Conservation (phyloP, 2,797 vertebrate species). For the Tauraco hartlaubi region DNA sequence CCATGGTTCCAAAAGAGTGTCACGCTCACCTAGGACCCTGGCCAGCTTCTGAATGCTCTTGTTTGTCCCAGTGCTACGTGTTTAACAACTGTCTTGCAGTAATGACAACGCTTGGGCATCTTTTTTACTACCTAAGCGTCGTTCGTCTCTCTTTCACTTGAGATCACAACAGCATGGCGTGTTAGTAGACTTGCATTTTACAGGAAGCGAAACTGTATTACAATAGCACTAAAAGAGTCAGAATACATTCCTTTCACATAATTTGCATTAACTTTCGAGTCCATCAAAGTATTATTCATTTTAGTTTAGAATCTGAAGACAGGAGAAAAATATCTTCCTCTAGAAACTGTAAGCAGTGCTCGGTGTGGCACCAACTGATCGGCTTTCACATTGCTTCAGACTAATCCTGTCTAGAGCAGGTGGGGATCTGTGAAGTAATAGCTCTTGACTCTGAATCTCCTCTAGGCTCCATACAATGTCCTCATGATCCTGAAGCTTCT, state of each 20-base stretch:
- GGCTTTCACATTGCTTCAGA: neutral
- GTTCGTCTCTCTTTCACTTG: neutral
- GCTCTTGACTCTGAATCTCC: neutral
- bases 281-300: neutral
- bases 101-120: neutral
- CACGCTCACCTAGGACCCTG: neutral
- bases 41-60: neutral
- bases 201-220: neutral
- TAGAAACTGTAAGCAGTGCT: neutral
- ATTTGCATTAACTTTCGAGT: neutral
- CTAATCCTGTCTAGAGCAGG: neutral
- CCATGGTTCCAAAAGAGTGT: neutral
- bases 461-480: neutral
- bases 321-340: neutral
- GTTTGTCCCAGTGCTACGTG: neutral
- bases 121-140: neutral
- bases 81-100: neutral
- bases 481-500: neutral
- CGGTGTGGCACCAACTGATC: neutral
- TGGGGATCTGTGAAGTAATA: neutral
- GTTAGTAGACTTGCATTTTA: neutral
- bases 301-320: neutral
- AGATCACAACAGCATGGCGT: neutral
- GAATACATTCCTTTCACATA: neutral
- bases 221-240: neutral